Percentiles rank a stretch among this genome's conserved stretches.
Evolutionary conservation across 2,888 invertebrate species (phyloP).

Genomic region (Peribatodes rhomboidaria): DNA sequence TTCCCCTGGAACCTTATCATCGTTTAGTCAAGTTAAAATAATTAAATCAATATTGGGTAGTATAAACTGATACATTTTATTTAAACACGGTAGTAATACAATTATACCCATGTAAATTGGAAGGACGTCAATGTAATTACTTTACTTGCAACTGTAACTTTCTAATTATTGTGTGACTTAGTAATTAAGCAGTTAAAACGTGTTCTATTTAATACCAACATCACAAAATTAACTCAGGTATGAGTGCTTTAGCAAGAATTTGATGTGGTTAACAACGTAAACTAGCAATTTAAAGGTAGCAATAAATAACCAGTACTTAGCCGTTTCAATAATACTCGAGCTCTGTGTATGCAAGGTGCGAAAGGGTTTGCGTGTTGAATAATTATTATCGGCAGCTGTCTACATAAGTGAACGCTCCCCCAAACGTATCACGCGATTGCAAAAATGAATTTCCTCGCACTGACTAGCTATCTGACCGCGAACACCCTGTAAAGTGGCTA

Average conservation of each 20-base stretch:
- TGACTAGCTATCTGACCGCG: slow-evolving; percentile 65
- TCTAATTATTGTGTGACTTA: no score
- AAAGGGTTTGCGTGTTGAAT: slow-evolving; percentile 81
- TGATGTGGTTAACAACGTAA: not conserved
- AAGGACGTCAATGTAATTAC: no score
- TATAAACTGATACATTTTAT: no score
- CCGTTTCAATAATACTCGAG: slow-evolving; percentile 55
- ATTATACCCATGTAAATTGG: no score
- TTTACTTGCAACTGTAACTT: no score
- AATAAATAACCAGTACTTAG: slow-evolving; percentile 54
- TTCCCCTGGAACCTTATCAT: no score
- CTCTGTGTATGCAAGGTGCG: slow-evolving; percentile 78
- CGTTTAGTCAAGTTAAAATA: no score
- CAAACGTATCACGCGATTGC: slow-evolving; percentile 73
- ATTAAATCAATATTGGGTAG: no score
- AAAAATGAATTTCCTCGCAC: slow-evolving; percentile 69
- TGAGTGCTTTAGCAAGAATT: not conserved
- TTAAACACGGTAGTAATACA: no score
- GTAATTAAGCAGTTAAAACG: no score
- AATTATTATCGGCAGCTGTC: slow-evolving; percentile 82
- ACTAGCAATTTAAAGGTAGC: slow-evolving; percentile 26
- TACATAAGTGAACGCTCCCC: slow-evolving; percentile 68
- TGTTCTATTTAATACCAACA: no score
- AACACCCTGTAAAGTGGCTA: slow-evolving; percentile 70
- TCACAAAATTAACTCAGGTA: not conserved